Evolutionary conservation across 2,888 invertebrate species (phyloP).

Genomic region (Amorpha juglandis): DNA sequence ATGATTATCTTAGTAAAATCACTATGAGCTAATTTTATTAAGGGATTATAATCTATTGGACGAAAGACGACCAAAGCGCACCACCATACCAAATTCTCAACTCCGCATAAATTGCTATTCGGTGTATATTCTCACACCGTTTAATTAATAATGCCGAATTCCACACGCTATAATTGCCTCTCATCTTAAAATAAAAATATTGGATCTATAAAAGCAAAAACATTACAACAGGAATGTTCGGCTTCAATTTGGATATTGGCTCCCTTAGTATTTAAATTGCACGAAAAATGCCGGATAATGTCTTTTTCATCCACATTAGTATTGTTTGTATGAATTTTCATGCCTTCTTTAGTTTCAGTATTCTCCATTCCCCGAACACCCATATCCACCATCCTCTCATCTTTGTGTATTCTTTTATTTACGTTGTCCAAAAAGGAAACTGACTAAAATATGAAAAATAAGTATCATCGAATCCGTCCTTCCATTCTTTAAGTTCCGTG

Average conservation of each 20-base stretch:
- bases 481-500: conserved; percentile 48
- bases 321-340: too few species aligned
- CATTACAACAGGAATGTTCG: too few species aligned
- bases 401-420: conserved; percentile 3
- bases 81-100: neutral
- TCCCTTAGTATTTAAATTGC: neutral
- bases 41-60: too few species aligned
- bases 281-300: too few species aligned
- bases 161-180: neutral
- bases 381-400: neutral
- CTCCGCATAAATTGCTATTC: neutral
- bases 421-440: conserved; percentile 36
- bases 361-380: neutral
- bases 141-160: neutral
- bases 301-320: too few species aligned
- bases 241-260: neutral
- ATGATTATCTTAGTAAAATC: too few species aligned
- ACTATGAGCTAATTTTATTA: too few species aligned
- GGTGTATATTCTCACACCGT: neutral
- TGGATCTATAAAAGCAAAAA: neutral
- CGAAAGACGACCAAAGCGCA: neutral
- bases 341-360: too few species aligned
- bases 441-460: conserved; percentile 44
- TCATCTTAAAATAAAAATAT: neutral
- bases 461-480: conserved; percentile 40